Evolutionary conservation across 2,797 vertebrate species (phyloP).

Genomic region (Pseudopleuronectes americanus): DNA sequence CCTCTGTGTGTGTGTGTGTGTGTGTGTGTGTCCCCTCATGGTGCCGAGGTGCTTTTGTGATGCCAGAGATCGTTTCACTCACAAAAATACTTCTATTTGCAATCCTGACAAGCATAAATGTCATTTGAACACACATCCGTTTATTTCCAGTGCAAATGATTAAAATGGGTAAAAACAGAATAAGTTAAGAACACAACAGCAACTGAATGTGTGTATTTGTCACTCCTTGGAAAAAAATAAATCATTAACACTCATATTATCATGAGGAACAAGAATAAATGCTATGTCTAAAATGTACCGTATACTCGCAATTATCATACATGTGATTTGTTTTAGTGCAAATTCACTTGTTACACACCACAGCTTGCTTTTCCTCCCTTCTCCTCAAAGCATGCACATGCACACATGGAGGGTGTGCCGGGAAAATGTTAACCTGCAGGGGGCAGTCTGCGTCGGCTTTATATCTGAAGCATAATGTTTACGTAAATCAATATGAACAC

Average conservation of each 20-base stretch:
- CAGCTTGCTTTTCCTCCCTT: constrained; percentile 43
- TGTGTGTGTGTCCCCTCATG: neutral
- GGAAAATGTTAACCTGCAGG: constrained; percentile 32
- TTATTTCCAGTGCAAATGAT: constrained; percentile 83
- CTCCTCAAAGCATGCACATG: constrained; percentile 29
- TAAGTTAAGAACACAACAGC: constrained; percentile 74
- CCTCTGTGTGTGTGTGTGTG: neutral
- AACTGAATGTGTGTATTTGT: constrained; percentile 68
- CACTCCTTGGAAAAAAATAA: constrained; percentile 70
- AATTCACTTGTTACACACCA: constrained; percentile 75
- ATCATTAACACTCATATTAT: constrained; percentile 70
- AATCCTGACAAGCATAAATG: constrained; percentile 74
- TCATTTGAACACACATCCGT: constrained; percentile 73
- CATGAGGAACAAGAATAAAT: constrained; percentile 75
- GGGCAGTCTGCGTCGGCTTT: constrained; percentile 19
- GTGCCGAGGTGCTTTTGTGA: constrained; percentile 61
- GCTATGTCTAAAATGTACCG: constrained; percentile 67
- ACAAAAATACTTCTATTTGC: constrained; percentile 69
- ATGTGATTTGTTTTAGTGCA: constrained; percentile 81
- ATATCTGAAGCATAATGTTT: constrained; percentile 1
- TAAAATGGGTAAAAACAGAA: constrained; percentile 69
- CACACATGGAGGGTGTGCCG: constrained; percentile 49
- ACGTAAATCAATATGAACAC: neutral
- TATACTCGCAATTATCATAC: constrained; percentile 71
- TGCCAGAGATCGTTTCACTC: constrained; percentile 62